These are phyloP conservation scores for Drymodes brunneopygia DNA, from an alignment of 2,113 vertebrate genomes.

Conservation along the genomic window DNA sequence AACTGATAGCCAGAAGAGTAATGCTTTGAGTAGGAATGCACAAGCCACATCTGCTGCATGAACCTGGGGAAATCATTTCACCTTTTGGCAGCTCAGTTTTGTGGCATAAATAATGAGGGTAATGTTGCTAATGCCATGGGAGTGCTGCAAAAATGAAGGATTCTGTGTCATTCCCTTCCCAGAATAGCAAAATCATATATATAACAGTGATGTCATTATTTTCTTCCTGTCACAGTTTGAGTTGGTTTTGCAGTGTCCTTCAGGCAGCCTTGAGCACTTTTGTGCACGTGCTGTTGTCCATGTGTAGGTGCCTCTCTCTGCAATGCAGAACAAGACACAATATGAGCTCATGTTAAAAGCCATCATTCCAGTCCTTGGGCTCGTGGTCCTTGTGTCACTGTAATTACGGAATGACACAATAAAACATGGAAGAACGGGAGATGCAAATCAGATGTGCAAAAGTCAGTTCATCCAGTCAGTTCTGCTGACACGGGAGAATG, in stretches of 20 bases:
- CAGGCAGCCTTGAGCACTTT: background rate
- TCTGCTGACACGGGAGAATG: constrained; percentile 27
- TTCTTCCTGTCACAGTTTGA: background rate
- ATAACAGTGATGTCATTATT: background rate
- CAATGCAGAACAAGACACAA: background rate
- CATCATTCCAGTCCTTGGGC: background rate
- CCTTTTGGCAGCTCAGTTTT: background rate
- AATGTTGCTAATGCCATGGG: background rate
- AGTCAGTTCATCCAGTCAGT: constrained; percentile 11
- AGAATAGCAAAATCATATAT: background rate
- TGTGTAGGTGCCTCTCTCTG: background rate
- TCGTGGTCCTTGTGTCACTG: background rate
- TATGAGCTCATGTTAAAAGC: background rate
- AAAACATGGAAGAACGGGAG: background rate
- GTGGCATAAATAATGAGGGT: background rate
- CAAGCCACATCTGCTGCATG: accelerated
- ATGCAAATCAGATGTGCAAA: background rate
- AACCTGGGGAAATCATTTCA: background rate
- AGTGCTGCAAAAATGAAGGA: background rate
- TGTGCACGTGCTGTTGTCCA: accelerated
- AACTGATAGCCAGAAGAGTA: background rate
- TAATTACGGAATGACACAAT: background rate
- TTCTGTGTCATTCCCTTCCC: background rate
- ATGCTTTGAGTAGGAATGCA: background rate
- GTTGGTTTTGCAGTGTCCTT: background rate